Percentiles rank a stretch among this genome's conserved stretches.
phyloP scores from a whole-genome alignment of 2,113 vertebrate species.

The Dunckerocampus dactyliophorus region DNA sequence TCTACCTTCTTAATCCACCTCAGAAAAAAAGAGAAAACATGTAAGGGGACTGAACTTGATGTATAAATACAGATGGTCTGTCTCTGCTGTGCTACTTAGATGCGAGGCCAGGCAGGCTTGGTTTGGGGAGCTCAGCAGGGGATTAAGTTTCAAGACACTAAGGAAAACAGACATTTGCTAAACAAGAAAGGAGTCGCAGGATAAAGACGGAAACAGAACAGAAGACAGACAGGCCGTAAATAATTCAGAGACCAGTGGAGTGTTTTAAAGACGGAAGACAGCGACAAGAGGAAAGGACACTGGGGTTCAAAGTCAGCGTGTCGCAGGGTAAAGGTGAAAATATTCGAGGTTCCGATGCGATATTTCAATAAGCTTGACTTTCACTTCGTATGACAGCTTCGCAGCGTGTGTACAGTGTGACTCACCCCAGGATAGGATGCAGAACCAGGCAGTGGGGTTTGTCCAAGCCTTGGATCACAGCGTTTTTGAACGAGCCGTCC shows the following conservation, averaged over 20 bases:
- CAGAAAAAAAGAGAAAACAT: constrained; percentile 22
- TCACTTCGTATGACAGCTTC: constrained; percentile 14
- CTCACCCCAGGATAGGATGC: constrained; percentile 86
- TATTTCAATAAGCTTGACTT: constrained; percentile 24
- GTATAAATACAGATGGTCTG: constrained; percentile 31
- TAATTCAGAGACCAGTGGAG: constrained; percentile 34
- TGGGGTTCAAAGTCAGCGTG: too few relatives aligned
- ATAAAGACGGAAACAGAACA: constrained; percentile 41
- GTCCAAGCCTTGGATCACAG: constrained; percentile 91
- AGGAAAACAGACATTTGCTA: constrained; percentile 23
- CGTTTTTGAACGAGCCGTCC: constrained; percentile 96
- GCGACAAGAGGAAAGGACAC: neutral
- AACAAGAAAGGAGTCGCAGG: constrained; percentile 21
- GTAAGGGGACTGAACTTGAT: constrained; percentile 17
- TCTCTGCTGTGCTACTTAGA: constrained; percentile 18
- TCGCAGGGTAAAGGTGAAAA: neutral
- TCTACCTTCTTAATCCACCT: constrained; percentile 29
- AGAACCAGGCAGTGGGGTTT: constrained; percentile 92
- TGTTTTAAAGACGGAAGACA: neutral
- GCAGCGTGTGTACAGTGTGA: neutral
- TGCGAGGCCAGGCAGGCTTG: constrained; percentile 17
- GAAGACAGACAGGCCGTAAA: constrained; percentile 30
- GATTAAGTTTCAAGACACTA: constrained; percentile 19
- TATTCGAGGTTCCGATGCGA: constrained; percentile 19
- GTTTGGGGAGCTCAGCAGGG: constrained; percentile 11